Percentiles rank a stretch among this genome's conserved stretches.
Conservation (phyloP, 2,797 vertebrate genomes). For the Taeniopygia guttata region DNA sequence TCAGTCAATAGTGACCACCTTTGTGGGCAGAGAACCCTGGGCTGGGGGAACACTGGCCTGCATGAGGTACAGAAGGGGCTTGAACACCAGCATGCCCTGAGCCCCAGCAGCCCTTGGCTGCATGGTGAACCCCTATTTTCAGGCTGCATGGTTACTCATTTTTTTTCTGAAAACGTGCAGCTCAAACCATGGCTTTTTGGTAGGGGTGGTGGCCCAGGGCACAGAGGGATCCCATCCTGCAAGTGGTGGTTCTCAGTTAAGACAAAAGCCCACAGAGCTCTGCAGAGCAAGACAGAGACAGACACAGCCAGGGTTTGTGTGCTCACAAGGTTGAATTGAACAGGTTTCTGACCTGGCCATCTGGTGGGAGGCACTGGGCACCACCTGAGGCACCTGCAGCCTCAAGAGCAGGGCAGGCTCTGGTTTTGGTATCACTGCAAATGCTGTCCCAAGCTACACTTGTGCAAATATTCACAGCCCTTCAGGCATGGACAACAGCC, state of each 20-base stretch:
- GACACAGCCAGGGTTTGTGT: not conserved
- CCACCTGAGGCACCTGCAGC: not conserved
- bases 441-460: not conserved
- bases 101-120: not conserved
- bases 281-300: not conserved
- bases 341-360: not conserved
- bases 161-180: not conserved
- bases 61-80: not conserved
- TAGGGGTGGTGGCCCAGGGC: not conserved
- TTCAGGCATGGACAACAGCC: not conserved
- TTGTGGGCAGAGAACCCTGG: not conserved
- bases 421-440: not conserved
- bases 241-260: not conserved
- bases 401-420: not conserved
- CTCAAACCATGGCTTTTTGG: not conserved
- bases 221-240: not conserved
- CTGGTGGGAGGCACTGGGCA: not conserved
- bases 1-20: not conserved
- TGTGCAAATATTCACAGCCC: not conserved
- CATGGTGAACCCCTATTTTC: not conserved
- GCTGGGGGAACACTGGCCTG: not conserved
- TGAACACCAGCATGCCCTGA: not conserved
- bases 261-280: not conserved
- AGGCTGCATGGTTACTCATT: not conserved
- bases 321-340: not conserved